Conservation (phyloP, 30 jellyfish, hydroid and myxozoan species). For the Cassiopea andromeda region DNA sequence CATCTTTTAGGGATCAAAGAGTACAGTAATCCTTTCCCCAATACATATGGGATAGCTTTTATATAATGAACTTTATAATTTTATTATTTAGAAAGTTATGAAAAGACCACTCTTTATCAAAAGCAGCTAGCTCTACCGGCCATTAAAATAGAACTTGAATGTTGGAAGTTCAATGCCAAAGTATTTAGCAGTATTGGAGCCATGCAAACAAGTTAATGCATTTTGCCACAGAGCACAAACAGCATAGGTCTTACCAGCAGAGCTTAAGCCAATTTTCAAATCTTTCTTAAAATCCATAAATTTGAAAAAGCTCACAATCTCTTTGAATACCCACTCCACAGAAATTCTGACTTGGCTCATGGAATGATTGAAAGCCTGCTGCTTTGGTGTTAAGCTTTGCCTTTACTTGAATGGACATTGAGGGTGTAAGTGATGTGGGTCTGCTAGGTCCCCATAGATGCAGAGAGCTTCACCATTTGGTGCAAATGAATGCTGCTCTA, state of each 20-base stretch:
- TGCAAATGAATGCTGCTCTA: conserved; percentile 28
- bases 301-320: conserved; percentile 39
- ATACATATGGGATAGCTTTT: not conserved
- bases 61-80: not conserved
- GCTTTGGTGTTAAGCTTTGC: conserved; percentile 24
- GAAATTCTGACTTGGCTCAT: conserved; percentile 66
- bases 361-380: conserved; percentile 35
- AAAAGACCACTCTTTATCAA: not conserved
- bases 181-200: conserved; percentile 12
- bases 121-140: not conserved
- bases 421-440: not conserved
- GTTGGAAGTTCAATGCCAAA: conserved; percentile 19
- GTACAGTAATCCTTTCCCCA: not conserved
- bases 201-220: conserved; percentile 57
- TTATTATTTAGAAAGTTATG: not conserved
- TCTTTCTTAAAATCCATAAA: conserved; percentile 64
- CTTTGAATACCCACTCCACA: conserved; percentile 82
- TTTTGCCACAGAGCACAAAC: conserved; percentile 63
- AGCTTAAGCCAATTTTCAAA: conserved; percentile 51
- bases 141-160: not conserved
- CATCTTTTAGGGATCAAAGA: no score
- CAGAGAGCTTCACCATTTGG: conserved; percentile 51
- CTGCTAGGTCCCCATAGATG: conserved; percentile 56
- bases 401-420: conserved; percentile 3
- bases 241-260: conserved; percentile 43